Conservation (phyloP, 2,888 invertebrate species). For the Torymus tubicola region DNA sequence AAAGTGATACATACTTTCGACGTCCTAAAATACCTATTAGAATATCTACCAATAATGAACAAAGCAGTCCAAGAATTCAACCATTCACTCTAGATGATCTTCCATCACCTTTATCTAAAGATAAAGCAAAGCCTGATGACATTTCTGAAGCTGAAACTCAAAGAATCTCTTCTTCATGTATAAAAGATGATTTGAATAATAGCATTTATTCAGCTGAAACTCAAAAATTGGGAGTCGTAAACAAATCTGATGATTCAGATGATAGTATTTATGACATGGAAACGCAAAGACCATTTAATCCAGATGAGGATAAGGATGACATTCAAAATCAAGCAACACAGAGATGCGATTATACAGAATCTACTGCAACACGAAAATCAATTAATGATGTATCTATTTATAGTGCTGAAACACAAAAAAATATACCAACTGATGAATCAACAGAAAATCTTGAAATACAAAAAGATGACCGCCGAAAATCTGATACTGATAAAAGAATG, state of each 20-base stretch:
- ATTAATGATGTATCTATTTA: background rate
- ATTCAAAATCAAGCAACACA: slow-evolving; percentile 33
- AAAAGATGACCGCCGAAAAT: slow-evolving; percentile 1
- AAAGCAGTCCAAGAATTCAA: slow-evolving; percentile 6
- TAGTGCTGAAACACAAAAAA: slow-evolving; percentile 38
- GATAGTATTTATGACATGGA: slow-evolving; percentile 57
- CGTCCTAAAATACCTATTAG: slow-evolving; percentile 35
- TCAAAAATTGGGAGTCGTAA: slow-evolving; percentile 9
- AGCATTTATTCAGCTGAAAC: slow-evolving; percentile 32
- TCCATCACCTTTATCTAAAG: slow-evolving; percentile 33
- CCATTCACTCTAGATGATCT: slow-evolving; percentile 32
- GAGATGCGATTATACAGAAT: background rate
- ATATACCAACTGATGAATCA: background rate
- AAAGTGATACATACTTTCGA: slow-evolving; percentile 23
- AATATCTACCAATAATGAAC: slow-evolving; percentile 22
- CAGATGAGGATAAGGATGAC: slow-evolving; percentile 5
- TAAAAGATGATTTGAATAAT: slow-evolving; percentile 28
- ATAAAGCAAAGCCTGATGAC: slow-evolving; percentile 17
- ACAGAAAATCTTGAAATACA: slow-evolving; percentile 44
- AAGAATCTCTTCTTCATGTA: background rate
- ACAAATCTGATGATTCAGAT: slow-evolving; percentile 5
- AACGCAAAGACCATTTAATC: slow-evolving; percentile 51
- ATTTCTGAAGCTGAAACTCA: slow-evolving; percentile 40
- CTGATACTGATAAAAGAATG: background rate
- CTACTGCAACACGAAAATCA: background rate